Evolutionary conservation across 2,888 invertebrate species (phyloP).

Genomic region (Argyresthia goedartella): DNA sequence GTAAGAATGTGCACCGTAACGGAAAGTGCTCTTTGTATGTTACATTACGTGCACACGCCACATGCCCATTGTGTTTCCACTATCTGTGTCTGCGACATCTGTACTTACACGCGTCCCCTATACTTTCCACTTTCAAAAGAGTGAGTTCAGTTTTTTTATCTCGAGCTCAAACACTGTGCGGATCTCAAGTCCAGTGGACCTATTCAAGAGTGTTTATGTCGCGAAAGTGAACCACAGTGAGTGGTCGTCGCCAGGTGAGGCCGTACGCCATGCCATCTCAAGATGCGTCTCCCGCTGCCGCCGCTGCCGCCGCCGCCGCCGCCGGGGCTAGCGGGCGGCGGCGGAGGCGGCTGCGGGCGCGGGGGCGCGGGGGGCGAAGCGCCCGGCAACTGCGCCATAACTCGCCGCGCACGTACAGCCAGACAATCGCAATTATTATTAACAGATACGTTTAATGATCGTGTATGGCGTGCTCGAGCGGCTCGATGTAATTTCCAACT

Average conservation of each 20-base stretch:
- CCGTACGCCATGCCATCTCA: constrained; percentile 49
- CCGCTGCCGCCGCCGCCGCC: constrained; percentile 17
- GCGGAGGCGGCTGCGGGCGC: background rate
- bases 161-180: background rate
- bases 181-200: constrained; percentile 13
- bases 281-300: constrained; percentile 25
- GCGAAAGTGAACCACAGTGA: background rate
- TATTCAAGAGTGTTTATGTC: constrained; percentile 14
- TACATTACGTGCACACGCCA: background rate
- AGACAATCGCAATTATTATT: constrained; percentile 67
- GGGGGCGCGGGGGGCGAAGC: constrained; percentile 13
- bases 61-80: constrained; percentile 3
- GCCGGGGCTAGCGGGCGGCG: constrained; percentile 19
- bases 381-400: constrained; percentile 59
- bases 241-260: background rate
- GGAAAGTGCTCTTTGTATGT: constrained; percentile 22
- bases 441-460: constrained; percentile 63
- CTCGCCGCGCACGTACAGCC: constrained; percentile 58
- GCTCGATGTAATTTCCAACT: constrained; percentile 28
- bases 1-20: constrained; percentile 52
- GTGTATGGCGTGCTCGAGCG: constrained; percentile 36
- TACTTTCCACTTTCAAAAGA: background rate
- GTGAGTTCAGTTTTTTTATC: background rate
- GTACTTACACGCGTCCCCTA: background rate
- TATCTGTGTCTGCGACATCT: background rate